A percentile compares a stretch with the other conserved stretches of the same genome.
These are phyloP conservation scores for Lipophrys pholis DNA, from an alignment of 2,113 vertebrate species.

Conservation along the genomic window DNA sequence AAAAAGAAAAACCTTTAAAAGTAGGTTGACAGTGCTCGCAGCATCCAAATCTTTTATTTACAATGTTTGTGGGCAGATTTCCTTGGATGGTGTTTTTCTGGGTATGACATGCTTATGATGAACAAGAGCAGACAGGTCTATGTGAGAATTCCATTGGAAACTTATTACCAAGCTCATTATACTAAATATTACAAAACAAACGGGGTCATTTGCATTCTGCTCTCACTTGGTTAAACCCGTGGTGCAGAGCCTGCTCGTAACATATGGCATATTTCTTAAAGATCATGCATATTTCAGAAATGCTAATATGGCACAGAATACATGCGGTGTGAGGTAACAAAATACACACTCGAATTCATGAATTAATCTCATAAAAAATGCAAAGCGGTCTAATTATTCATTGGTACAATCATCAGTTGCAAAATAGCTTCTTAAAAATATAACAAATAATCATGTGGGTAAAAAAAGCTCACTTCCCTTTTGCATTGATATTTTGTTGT, in stretches of 20 bases:
- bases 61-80: constrained; percentile 6
- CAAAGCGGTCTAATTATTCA: constrained; percentile 72
- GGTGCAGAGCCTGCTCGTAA: constrained; percentile 37
- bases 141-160: constrained; percentile 35
- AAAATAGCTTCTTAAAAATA: constrained; percentile 62
- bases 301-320: constrained; percentile 66
- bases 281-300: constrained; percentile 76
- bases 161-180: constrained; percentile 32
- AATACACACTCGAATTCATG: constrained; percentile 67
- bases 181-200: constrained; percentile 47
- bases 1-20: constrained; percentile 11
- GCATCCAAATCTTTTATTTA: background rate
- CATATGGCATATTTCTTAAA: constrained; percentile 66
- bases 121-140: constrained; percentile 37
- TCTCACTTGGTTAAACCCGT: constrained; percentile 50
- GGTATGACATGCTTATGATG: constrained; percentile 17
- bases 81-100: constrained; percentile 21
- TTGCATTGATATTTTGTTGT: constrained; percentile 49
- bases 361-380: constrained; percentile 78
- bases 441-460: constrained; percentile 39
- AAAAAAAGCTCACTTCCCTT: constrained; percentile 5
- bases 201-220: constrained; percentile 48
- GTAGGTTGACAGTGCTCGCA: constrained; percentile 12
- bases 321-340: constrained; percentile 63
- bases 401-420: constrained; percentile 64